phyloP scores from a whole-genome alignment of 2,797 vertebrate species.

The Enteromius afrohamiltoni region DNA sequence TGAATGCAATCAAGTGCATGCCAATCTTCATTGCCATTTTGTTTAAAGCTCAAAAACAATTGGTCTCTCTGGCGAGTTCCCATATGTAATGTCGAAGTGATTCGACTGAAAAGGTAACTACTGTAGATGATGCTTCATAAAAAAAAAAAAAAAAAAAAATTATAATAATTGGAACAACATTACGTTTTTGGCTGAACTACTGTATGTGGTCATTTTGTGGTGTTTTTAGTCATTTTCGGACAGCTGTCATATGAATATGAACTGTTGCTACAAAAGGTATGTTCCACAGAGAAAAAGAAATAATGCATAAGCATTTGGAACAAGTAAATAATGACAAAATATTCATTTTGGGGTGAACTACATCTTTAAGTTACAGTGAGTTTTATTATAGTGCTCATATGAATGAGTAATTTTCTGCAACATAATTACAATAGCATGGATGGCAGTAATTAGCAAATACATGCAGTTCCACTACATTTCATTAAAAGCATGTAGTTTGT shows the following conservation, averaged over 20 bases:
- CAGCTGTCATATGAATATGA: neutral
- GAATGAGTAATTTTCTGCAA: neutral
- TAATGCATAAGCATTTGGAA: neutral
- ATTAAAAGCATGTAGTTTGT: constrained; percentile 17
- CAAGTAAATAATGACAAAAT: neutral
- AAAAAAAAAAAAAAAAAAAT: neutral
- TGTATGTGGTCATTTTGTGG: neutral
- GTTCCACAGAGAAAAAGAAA: neutral
- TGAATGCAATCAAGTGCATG: too few relatives aligned
- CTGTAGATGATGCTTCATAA: neutral
- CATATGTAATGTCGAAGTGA: too few relatives aligned
- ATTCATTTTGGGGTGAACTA: neutral
- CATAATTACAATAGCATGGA: constrained; percentile 8
- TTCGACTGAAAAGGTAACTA: too few relatives aligned
- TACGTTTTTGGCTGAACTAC: neutral
- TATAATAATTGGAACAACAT: neutral
- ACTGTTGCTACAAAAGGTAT: neutral
- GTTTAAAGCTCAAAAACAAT: too few relatives aligned
- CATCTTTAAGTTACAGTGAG: neutral
- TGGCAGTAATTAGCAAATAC: neutral
- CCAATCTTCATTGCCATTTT: too few relatives aligned
- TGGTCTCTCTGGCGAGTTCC: too few relatives aligned
- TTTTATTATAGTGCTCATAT: neutral
- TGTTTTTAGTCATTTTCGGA: neutral
- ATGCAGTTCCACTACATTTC: neutral